Evolutionary conservation across 2,888 invertebrate genomes (phyloP).

Genomic region (Dendrolimus pini): DNA sequence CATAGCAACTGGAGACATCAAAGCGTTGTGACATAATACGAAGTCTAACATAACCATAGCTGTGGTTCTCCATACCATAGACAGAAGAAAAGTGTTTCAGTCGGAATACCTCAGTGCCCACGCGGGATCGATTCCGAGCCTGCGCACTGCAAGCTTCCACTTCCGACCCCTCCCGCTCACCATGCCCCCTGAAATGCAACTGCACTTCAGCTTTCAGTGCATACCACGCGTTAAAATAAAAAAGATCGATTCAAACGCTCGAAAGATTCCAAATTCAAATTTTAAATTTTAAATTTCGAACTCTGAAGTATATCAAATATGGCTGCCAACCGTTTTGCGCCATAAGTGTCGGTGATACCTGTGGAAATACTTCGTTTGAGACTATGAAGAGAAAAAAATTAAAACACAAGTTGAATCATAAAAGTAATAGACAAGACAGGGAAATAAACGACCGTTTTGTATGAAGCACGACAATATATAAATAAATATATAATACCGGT

Average conservation of each 20-base stretch:
- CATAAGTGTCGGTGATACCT: constrained; percentile 25
- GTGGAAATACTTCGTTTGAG: constrained; percentile 11
- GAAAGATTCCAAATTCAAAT: constrained; percentile 12
- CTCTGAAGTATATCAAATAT: neutral
- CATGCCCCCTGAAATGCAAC: constrained; percentile 47
- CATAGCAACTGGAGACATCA: constrained; percentile 36
- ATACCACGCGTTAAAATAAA: constrained; percentile 22
- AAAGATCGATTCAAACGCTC: neutral
- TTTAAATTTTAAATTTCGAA: neutral
- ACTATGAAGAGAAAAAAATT: constrained; percentile 74
- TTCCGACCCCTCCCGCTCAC: constrained; percentile 38
- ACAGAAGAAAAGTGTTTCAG: constrained; percentile 40
- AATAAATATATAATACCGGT: constrained; percentile 59
- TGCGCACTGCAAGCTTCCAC: constrained; percentile 45
- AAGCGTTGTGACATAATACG: constrained; percentile 71
- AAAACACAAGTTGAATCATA: constrained; percentile 29
- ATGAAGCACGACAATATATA: constrained; percentile 57
- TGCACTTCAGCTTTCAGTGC: constrained; percentile 74
- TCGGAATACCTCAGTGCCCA: constrained; percentile 54
- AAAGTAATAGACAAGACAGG: constrained; percentile 30
- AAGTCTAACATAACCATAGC: constrained; percentile 8
- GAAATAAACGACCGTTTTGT: constrained; percentile 40
- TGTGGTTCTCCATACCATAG: constrained; percentile 18
- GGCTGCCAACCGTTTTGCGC: constrained; percentile 17
- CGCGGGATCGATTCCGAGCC: constrained; percentile 68